Base-by-base conservation (phyloP, 2,113 vertebrate genomes). In the Oncorhynchus tshawytscha region DNA sequence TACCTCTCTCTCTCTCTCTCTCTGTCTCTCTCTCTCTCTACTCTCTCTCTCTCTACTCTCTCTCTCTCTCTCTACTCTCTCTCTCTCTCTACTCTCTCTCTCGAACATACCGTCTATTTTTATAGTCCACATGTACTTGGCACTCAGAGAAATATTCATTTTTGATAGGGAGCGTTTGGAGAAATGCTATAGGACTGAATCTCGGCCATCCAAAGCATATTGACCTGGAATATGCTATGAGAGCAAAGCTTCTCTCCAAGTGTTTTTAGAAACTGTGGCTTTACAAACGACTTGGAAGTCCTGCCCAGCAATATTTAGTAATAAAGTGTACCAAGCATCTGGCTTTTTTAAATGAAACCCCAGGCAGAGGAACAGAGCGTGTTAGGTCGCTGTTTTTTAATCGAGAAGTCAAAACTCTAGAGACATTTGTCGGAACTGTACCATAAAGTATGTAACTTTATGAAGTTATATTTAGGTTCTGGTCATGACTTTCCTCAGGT, bases 121-220 rank as follows among this genome's bases (percentile, higher is more conserved):
- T 90, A 87, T 89, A 88, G 85, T 91, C 86, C 84, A 85, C 86
- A 90, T 93, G 89, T 85, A 83, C 88, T 88, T 82, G 67, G 90
- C 91, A 94, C 92, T 93, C 91, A 91, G 76, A 94, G 87, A 93
- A 91, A 93, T 90, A 92, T 94, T 77, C 92, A 92, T 92, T 91
- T 92, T 94, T 93, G 78, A 93, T 92, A 48, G 72, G 49, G 72
- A 86, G 67, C 85, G 88, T 80, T 85, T 72, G 83, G 77, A 87
- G 81, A 82, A 89, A 90, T 79, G 73, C 73, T 72, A 25, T 39
- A 78, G 73, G 77, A 71, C 78, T 83, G 81, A 78, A 70, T 83
- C 80, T 78, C 11, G 65, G 67, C 67, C 54, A 34, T 75, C 64
- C 73, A 34, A 34, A 34, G 1, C 34, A 25, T 84, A 76, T 45